Base-by-base conservation (phyloP, 2,113 vertebrate genomes). In the Coryphaenoides rupestris region DNA sequence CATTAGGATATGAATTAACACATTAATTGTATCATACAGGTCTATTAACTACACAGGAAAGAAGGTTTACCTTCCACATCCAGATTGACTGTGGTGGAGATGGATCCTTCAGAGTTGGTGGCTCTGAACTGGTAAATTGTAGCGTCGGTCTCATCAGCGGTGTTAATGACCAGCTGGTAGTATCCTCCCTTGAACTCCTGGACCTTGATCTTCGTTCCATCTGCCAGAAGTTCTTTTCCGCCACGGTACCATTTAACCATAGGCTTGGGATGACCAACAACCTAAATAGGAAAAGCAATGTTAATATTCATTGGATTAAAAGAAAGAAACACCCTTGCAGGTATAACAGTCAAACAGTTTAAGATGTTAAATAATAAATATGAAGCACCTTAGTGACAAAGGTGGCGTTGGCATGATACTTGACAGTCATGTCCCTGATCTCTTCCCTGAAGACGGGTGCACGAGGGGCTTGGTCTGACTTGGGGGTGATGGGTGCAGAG, bases 181-280 rank as follows among this genome's bases (percentile, higher is more conserved):
- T 98, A 98, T 60, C 97, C 96, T 69, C 97, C 97, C 82, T 99
- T 99, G 83, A 96, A 98, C 89, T 99, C 97, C 73, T 93, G 94
- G 69, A 94, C 86, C 83, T 96, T 96, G 65, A 98, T 90, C 81
- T 99, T 99, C 72, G 93, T 90, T 74, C 97, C 96, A 87, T 98
- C 96, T 54, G 96, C 91, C 75, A 92, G 85, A 69, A 99, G 91
- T 84, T 99, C 97, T 88, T 99, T 99, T 70, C 96, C 97, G 77
- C 94, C 91, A 80, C 90, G 93, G 77, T 94, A 99, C 97, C 97
- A 99, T 86, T 99, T 99, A n/a, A 99, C 92, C 40, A 92, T 62
- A 79, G 97, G 96, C 76, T 94, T 96, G 1, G 97, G 97, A 86
- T 98, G 73, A 57, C 96, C 97, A 56, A 93, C 89, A 74, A 99